phyloP scores from a whole-genome alignment of 2,797 vertebrate genomes.

The Lepidocolaptes lacrymiger region DNA sequence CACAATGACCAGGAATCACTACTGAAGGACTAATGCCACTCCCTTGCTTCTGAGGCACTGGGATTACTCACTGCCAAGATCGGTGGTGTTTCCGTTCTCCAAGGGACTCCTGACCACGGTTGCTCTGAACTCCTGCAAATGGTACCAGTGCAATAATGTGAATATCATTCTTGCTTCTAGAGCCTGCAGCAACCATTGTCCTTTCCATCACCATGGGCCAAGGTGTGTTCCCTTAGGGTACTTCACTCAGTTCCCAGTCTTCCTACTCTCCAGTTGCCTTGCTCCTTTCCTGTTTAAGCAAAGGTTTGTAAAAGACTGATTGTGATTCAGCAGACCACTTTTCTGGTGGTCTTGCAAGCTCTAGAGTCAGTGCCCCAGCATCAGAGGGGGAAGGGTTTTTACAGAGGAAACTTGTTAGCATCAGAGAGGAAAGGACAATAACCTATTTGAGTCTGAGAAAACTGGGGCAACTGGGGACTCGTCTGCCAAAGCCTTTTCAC shows the following conservation, averaged over 20 bases:
- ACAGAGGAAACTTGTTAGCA: conserved; percentile 22
- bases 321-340: neutral
- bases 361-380: neutral
- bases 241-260: neutral
- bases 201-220: neutral
- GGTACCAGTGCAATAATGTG: neutral
- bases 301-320: neutral
- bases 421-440: conserved; percentile 44
- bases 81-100: neutral
- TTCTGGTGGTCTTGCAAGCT: neutral
- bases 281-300: neutral
- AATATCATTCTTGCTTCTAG: neutral
- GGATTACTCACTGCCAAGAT: neutral
- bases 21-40: neutral
- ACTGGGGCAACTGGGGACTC: conserved; percentile 21
- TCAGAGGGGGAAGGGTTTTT: neutral
- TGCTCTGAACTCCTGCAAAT: neutral
- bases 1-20: neutral
- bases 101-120: neutral
- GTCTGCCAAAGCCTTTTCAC: conserved; percentile 45
- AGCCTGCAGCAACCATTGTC: neutral
- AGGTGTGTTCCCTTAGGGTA: neutral
- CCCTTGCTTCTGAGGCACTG: neutral
- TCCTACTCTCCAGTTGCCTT: neutral
- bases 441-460: conserved; percentile 52